Evolutionary conservation across 2,888 invertebrate genomes (phyloP), one percentile per base, ranked within the genome.

Genomic region (Rhodophaea formosa): DNA sequence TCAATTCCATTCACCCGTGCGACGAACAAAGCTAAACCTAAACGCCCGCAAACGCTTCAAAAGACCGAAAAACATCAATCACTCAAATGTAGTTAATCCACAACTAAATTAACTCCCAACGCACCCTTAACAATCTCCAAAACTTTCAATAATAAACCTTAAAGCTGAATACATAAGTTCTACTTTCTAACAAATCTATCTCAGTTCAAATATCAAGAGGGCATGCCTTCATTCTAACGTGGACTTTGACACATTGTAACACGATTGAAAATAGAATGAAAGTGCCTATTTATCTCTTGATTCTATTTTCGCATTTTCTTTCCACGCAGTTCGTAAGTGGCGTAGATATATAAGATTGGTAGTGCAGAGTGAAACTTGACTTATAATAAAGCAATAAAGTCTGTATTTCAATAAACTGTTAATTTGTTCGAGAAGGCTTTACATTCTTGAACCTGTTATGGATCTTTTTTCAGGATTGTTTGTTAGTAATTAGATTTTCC

Each of bases 71-170:
- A 84, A 86, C 88, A 88, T 88, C 88, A 86, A 87, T 89, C 88
- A 86, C 82, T 86, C 85, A 82, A 82, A 85, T 82, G 75, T 79
- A 86, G 81, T 86, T 88, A 86, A 88, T 88, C 87, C 84, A 74
- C 84, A 88, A 88, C 89, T 85, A 88, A 88, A 89, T 89, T 89
- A 88, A 86, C 88, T 85, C 80, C 75, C 75, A 71, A 78, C 69
- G 67, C 77, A 72, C 84, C 85, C 83, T 80, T 81, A 81, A 79
- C 67, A 57, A 60, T 55, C n/a, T n/a, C 55, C 39, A 49, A 15
- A 56, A 17, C 71, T 63, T 56, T 46, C 67, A 54, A 81, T 71
- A 75, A 73, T 63, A 67, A 62, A 75, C 82, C 72, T 67, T 83
- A 75, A 63, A 53, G 15, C 46, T 16, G 2, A 35, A 39, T 14